Evolutionary conservation across 1,140 invertebrate genomes (phyloP).

Genomic region (Polypedilum vanderplanki): DNA sequence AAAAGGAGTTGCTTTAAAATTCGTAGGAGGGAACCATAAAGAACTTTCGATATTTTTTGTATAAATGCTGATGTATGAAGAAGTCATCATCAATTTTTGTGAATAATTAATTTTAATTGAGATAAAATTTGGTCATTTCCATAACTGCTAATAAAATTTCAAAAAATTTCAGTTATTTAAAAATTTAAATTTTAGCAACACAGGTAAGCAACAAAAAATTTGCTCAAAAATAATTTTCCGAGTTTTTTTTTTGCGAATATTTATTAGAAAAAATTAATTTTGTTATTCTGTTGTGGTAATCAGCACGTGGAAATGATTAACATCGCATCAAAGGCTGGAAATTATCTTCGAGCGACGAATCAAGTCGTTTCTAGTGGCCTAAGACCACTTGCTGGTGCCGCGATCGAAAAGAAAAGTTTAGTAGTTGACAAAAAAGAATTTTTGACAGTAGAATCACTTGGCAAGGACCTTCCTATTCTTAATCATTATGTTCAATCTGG

Average conservation of each 20-base stretch:
- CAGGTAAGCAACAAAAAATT: too few relatives aligned
- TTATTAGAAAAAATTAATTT: not conserved
- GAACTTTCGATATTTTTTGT: too few relatives aligned
- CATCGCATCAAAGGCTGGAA: constrained; percentile 56
- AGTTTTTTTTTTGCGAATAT: not conserved
- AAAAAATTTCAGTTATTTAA: not conserved
- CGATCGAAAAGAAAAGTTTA: constrained; percentile 43
- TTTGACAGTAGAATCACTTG: not conserved
- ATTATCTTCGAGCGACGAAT: constrained; percentile 52
- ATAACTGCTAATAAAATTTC: too few relatives aligned
- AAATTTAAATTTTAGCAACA: not conserved
- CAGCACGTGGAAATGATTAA: constrained; percentile 48
- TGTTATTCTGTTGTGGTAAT: not conserved
- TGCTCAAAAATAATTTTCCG: not conserved
- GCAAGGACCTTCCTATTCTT: not conserved
- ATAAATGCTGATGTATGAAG: too few relatives aligned
- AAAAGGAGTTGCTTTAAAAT: too few relatives aligned
- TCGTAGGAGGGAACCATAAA: too few relatives aligned
- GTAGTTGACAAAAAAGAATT: constrained; percentile 31
- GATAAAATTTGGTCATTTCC: too few relatives aligned
- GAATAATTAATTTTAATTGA: too few relatives aligned
- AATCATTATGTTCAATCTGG: not conserved
- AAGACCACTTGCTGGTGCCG: constrained; percentile 46
- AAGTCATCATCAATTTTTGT: too few relatives aligned
- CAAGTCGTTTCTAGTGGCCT: constrained; percentile 51